Evolutionary conservation across 2,113 vertebrate species (phyloP), one percentile per base, ranked within the genome.

Genomic region (Hucho hucho): DNA sequence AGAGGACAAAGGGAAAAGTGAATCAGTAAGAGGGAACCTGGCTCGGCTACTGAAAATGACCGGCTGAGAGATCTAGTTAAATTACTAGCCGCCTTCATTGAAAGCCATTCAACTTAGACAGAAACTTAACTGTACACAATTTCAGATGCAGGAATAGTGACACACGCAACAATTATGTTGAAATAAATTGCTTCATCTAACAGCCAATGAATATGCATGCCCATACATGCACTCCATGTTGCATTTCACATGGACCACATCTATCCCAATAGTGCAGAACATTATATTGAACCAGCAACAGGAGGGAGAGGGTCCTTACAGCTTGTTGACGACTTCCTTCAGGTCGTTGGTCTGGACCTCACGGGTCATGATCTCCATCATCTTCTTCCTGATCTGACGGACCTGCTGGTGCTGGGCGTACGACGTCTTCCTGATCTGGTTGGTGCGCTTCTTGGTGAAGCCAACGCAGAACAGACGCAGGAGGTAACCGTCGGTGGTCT

Each of bases 351-450:
- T 99, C 90, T 99, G 97, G 79, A 99, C 97, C 88, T 99, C 97
- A 28, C 97, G 94, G 72, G 96, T 98, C 97, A 98, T 99, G 89
- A 99, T 99, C 81, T 99, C 97, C 95, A 98, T 96, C 97, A 98
- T 99, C 90, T 98, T 98, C 91, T 96, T 97, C 83, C 97, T 96
- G 79, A 99, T 99, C 88, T 98, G 96, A 28, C 97, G 96, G 64
- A 99, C 97, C 86, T 99, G 97, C 84, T 99, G 97, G 76, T 97
- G 96, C 92, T 99, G 97, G 53, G 97, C 97, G 0, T 99, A 98
- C 0, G 97, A 98, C 5, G 97, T 99, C 91, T 98, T 99, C 77
- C 96, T 95, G 88, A 99, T 98, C 87, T 99, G 97, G 87, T 98
- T 98, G 65, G 95, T 95, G 47, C 97, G 95, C 81, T 98, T 99